A percentile compares a stretch with the other conserved stretches of the same genome.
phyloP scores from a whole-genome alignment of 2,113 vertebrate species.

The Rhipidura dahli region DNA sequence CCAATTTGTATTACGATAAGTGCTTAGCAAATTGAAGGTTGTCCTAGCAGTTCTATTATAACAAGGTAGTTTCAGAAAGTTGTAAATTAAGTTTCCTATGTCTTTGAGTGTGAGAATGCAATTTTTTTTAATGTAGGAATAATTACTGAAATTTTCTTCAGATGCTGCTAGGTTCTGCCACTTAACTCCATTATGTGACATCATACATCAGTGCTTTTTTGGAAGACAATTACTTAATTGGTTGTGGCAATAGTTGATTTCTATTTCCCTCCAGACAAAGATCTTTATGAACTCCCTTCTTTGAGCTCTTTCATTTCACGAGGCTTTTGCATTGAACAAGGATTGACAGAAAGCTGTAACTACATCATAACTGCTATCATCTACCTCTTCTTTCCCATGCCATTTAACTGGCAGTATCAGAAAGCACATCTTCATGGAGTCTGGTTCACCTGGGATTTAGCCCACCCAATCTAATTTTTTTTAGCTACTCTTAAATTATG shows the following conservation, averaged over 20 bases:
- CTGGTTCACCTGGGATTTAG: background rate
- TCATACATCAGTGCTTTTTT: background rate
- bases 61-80: background rate
- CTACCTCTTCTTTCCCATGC: background rate
- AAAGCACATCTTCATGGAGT: background rate
- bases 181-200: background rate
- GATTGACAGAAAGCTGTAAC: background rate
- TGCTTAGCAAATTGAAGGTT: background rate
- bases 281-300: background rate
- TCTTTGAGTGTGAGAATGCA: background rate
- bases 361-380: background rate
- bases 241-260: background rate
- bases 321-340: background rate
- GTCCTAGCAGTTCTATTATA: background rate
- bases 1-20: background rate
- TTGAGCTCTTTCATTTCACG: background rate
- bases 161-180: background rate
- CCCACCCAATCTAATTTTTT: background rate
- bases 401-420: background rate
- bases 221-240: background rate
- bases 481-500: background rate
- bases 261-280: background rate
- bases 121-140: background rate
- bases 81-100: background rate
- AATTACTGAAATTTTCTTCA: background rate